phyloP scores from a whole-genome alignment of 2,797 vertebrate genomes.

The Pantherophis vulpinus region DNA sequence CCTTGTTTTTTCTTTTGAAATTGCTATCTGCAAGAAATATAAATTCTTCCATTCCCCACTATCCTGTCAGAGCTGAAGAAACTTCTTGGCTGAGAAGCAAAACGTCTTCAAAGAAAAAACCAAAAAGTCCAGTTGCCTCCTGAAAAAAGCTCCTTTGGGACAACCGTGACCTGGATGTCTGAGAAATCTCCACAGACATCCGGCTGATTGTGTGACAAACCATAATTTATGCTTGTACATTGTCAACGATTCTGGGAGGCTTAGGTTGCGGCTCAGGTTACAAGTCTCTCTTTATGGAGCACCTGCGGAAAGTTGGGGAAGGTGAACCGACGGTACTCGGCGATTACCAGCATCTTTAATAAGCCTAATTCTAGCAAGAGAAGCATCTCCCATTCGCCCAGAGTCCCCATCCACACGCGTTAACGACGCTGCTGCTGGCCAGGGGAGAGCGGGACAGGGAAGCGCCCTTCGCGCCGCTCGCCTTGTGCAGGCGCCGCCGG shows the following conservation, averaged over 20 bases:
- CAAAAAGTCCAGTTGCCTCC: no score
- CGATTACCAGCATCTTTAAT: neutral
- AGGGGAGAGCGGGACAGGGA: neutral
- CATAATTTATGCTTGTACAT: neutral
- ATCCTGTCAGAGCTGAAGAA: no score
- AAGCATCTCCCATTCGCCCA: neutral
- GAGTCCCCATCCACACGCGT: neutral
- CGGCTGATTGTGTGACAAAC: neutral
- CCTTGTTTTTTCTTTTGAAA: no score
- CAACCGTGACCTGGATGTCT: no score
- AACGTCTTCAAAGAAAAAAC: no score
- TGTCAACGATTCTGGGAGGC: neutral
- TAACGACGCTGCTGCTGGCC: neutral
- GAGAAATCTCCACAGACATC: no score
- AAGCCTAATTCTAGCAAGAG: neutral
- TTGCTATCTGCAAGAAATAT: no score
- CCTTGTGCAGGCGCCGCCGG: neutral
- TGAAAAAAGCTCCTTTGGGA: no score
- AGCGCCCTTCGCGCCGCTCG: neutral
- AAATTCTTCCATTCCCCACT: no score
- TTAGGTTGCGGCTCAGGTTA: neutral
- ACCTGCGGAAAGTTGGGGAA: neutral
- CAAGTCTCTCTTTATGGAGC: neutral
- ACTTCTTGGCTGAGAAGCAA: no score
- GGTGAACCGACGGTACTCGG: neutral